Evolutionary conservation across 2,797 vertebrate genomes (phyloP), one percentile per base, ranked within the genome.

Genomic region (Tragopan temminckii): DNA sequence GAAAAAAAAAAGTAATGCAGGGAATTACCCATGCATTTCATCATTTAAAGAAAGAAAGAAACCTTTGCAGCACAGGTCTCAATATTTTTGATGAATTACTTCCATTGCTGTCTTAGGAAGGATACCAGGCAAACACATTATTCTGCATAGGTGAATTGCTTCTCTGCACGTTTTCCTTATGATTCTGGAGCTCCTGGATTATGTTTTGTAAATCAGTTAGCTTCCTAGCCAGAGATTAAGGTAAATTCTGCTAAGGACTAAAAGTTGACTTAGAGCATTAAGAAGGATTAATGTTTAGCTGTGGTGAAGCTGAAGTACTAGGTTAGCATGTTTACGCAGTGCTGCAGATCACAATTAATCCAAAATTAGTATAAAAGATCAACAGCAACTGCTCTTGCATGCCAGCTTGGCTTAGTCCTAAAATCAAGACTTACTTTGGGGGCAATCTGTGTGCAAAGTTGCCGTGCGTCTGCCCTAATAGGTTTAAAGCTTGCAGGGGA

Each of bases 201-300:
- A 98, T 98, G 98, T 98, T 98, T 98, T 98, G 98, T 98, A 98
- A 98, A 99, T 98, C 98, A 98, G 97, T 97, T 98, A 98, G 97
- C 97, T 99, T 99, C 98, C 99, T 98, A 98, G 98, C 98, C 98
- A 99, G 99, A 99, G 99, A 99, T 99, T 99, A 99, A 99, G 98
- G 98, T 98, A 99, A 99, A 99, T 98, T 99, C 98, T 99, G 98
- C 99, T 99, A 99, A 99, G 99, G 98, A 99, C 98, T 99, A 98
- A 98, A 99, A 99, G 99, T 99, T 99, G 99, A 99, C 99, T 99
- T 99, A 99, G 97, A 98, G 99, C 98, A 99, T 99, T 99, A 99
- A 99, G 98, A 98, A 98, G 99, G 99, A 99, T 99, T 99, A 99
- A 99, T 99, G 98, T 98, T 99, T 99, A 99, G 99, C 99, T 99